Conservation (phyloP, 2,797 vertebrate genomes). For the Halcyon leucocephala region DNA sequence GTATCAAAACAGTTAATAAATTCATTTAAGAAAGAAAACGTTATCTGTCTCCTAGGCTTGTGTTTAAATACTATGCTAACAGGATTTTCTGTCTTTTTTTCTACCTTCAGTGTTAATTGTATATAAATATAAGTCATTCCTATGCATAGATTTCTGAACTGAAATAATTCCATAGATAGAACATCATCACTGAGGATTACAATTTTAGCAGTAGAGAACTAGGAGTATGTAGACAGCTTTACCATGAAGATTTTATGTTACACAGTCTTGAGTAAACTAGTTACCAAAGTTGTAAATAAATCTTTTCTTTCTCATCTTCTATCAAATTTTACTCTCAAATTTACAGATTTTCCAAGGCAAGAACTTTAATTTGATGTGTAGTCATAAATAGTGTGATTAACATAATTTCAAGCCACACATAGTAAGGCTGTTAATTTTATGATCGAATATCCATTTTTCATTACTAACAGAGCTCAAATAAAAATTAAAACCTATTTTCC, state of each 20-base stretch:
- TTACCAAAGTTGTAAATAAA: neutral
- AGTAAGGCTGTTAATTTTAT: neutral
- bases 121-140: neutral
- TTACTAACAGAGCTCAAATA: neutral
- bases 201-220: neutral
- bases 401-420: neutral
- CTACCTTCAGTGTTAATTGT: neutral
- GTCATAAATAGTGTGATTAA: neutral
- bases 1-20: neutral
- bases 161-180: neutral
- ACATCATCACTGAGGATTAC: neutral
- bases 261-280: neutral
- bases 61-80: neutral
- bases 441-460: neutral
- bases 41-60: neutral
- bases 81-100: neutral
- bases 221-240: neutral
- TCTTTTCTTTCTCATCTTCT: neutral
- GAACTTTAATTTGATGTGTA: neutral
- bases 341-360: neutral
- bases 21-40: neutral
- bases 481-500: neutral
- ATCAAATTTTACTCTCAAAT: neutral
- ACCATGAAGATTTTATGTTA: neutral
- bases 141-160: neutral